Evolutionary conservation across 1,140 invertebrate species (phyloP).

Genomic region (Drosophila ohnishii): DNA sequence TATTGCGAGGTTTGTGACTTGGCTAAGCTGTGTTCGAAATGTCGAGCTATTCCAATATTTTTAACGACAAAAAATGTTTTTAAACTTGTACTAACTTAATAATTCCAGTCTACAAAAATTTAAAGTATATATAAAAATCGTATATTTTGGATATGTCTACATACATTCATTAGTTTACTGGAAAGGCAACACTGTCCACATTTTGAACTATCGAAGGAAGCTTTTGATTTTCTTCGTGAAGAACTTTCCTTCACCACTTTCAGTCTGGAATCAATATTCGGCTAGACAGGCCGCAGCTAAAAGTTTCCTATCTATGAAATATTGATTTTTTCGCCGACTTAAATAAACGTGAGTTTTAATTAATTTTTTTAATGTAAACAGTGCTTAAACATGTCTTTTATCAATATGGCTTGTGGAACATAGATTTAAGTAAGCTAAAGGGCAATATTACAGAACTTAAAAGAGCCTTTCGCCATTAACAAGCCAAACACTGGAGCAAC

Average conservation of each 20-base stretch:
- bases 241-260: slow-evolving; percentile 16
- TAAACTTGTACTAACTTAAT: no score
- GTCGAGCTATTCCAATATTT: neutral
- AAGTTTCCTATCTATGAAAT: neutral
- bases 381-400: neutral
- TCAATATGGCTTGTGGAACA: neutral
- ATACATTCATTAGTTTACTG: neutral
- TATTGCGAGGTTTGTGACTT: neutral
- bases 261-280: slow-evolving; percentile 29
- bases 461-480: neutral
- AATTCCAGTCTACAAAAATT: neutral
- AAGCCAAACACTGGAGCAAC: slow-evolving; percentile 7
- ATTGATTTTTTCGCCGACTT: slow-evolving; percentile 20
- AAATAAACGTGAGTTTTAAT: slow-evolving; percentile 16
- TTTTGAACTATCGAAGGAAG: slow-evolving; percentile 20
- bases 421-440: neutral
- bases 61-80: neutral
- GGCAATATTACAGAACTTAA: no score
- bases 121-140: no score
- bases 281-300: neutral
- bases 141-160: neutral
- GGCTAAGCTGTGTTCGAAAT: slow-evolving; percentile 2
- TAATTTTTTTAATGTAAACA: neutral
- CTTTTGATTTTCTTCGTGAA: slow-evolving; percentile 3
- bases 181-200: neutral